Conservation (phyloP, 2,888 invertebrate genomes). For the Mycogona germanica region DNA sequence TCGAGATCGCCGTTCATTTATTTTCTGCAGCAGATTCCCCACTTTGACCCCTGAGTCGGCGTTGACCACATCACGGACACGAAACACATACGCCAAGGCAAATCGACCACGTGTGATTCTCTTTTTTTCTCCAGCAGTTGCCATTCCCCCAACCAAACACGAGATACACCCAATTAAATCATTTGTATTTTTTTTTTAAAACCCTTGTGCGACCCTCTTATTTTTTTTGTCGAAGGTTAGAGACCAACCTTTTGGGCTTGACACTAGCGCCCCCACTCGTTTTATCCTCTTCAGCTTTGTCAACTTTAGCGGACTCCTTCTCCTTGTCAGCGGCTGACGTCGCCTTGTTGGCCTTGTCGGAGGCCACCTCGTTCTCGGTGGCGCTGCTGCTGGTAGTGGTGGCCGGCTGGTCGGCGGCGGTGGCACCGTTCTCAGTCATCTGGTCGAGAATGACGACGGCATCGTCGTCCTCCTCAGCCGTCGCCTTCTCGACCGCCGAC, state of each 20-base stretch:
- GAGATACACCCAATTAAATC: too few species aligned
- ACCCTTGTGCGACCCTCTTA: too few species aligned
- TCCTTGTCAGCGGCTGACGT: not conserved
- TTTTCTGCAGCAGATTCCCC: too few species aligned
- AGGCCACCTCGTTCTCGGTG: not conserved
- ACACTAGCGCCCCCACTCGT: constrained; percentile 11
- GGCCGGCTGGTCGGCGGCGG: not conserved
- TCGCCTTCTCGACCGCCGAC: not conserved
- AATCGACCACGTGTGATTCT: too few species aligned
- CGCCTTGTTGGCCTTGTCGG: not conserved
- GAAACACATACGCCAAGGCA: too few species aligned
- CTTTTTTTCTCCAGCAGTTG: too few species aligned
- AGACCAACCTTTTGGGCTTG: constrained; percentile 26
- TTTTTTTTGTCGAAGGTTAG: constrained; percentile 4
- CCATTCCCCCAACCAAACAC: too few species aligned
- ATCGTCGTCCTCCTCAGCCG: not conserved
- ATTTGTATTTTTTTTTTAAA: too few species aligned
- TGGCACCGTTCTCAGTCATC: not conserved
- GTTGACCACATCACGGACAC: too few species aligned
- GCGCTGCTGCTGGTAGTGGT: not conserved
- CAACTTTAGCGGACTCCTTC: not conserved
- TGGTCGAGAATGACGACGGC: too few species aligned
- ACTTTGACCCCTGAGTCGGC: too few species aligned
- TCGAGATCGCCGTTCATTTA: too few species aligned
- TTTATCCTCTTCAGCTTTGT: constrained; percentile 5